Conservation (phyloP, 1,140 invertebrate genomes). For the Temnothorax curvispinosus region DNA sequence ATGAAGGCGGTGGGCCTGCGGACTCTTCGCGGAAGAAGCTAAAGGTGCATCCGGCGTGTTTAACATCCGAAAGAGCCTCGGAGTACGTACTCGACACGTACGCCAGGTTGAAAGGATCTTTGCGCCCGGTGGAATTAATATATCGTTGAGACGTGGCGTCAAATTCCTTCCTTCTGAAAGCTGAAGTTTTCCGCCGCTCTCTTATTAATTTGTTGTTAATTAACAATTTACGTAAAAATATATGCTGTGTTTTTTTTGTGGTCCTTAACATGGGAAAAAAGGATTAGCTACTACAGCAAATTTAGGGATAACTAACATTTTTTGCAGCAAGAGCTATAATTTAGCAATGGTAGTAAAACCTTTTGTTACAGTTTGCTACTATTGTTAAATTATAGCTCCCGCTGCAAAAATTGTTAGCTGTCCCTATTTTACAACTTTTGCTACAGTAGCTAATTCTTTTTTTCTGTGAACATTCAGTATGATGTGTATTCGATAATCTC, state of each 20-base stretch:
- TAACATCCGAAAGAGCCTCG: slow-evolving; percentile 65
- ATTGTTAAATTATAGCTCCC: too few species aligned
- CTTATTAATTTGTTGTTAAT: slow-evolving; percentile 58
- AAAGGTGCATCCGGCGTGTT: slow-evolving; percentile 63
- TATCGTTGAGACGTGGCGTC: slow-evolving; percentile 47
- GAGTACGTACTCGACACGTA: slow-evolving; percentile 54
- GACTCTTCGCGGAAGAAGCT: slow-evolving; percentile 57
- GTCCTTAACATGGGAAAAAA: background rate
- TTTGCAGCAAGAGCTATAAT: too few species aligned
- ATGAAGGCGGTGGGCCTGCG: slow-evolving; percentile 64
- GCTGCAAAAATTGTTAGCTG: too few species aligned
- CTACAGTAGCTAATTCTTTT: too few species aligned
- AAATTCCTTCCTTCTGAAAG: background rate
- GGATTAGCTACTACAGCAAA: too few species aligned
- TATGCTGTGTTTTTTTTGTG: background rate
- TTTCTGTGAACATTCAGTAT: background rate
- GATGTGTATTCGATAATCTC: background rate
- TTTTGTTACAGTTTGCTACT: too few species aligned
- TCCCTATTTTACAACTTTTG: too few species aligned
- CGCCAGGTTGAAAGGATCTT: slow-evolving; percentile 61
- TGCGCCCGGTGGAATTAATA: slow-evolving; percentile 63
- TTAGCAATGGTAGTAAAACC: too few species aligned
- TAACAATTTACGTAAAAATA: slow-evolving; percentile 17
- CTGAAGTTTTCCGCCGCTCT: background rate
- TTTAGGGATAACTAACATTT: too few species aligned